A percentile compares a stretch with the other conserved stretches of the same genome.
Conservation (phyloP, 2,888 invertebrate species). For the Catocala fraxini region DNA sequence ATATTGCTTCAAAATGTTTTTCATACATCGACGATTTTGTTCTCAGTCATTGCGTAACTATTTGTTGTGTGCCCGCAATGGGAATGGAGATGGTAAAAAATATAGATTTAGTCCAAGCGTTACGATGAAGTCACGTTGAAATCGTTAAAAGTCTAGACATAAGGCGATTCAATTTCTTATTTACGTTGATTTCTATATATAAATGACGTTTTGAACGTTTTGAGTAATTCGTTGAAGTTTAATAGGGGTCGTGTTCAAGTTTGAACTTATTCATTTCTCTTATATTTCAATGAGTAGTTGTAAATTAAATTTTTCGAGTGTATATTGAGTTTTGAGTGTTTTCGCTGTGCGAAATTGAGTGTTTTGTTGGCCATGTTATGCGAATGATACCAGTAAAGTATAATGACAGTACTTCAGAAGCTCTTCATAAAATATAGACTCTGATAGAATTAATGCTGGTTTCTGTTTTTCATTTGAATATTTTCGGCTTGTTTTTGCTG, state of each 20-base stretch:
- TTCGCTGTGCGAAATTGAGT: slow-evolving; percentile 12
- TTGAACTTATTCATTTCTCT: neutral
- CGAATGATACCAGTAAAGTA: slow-evolving; percentile 6
- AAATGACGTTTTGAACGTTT: slow-evolving; percentile 34
- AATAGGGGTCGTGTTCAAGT: slow-evolving; percentile 25
- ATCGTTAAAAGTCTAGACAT: slow-evolving; percentile 73
- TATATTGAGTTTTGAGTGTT: slow-evolving; percentile 25
- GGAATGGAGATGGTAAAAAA: slow-evolving; percentile 15
- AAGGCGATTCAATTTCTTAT: slow-evolving; percentile 65
- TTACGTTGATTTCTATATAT: slow-evolving; percentile 54
- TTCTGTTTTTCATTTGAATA: no score
- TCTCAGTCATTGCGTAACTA: neutral
- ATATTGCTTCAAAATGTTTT: slow-evolving; percentile 5
- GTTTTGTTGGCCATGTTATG: slow-evolving; percentile 14
- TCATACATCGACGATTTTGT: slow-evolving; percentile 46
- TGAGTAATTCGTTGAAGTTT: slow-evolving; percentile 26
- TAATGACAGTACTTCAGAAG: slow-evolving; percentile 7
- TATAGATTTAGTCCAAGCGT: slow-evolving; percentile 24
- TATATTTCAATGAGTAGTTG: slow-evolving; percentile 17
- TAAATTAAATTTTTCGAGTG: slow-evolving; percentile 20
- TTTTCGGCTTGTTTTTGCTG: no score
- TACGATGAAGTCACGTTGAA: slow-evolving; percentile 53
- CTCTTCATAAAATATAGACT: slow-evolving; percentile 4
- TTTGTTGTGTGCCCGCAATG: slow-evolving; percentile 41
- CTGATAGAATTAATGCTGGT: neutral